These are phyloP conservation scores for Pelosia muscerda DNA, from an alignment of 2,888 invertebrate genomes.

Conservation along the genomic window DNA sequence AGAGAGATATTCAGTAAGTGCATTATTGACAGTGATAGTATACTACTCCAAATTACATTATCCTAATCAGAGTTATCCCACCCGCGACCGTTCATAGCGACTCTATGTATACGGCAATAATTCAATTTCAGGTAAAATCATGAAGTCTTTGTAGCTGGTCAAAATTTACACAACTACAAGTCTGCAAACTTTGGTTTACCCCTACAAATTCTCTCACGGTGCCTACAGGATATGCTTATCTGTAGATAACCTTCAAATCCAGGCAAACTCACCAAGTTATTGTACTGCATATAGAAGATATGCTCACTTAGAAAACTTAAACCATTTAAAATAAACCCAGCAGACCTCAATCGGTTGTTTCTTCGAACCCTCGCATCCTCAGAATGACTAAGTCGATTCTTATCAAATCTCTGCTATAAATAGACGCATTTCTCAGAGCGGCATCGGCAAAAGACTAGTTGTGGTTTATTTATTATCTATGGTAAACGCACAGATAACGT, in stretches of 20 bases:
- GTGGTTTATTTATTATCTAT: slow-evolving; percentile 48
- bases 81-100: no score
- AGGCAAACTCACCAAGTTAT: not conserved
- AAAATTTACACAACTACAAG: no score
- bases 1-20: no score
- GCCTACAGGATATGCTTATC: not conserved
- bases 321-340: slow-evolving; percentile 14
- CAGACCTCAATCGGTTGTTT: slow-evolving; percentile 39
- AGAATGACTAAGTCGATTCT: slow-evolving; percentile 51
- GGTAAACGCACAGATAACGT: slow-evolving; percentile 47
- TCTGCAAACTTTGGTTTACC: no score
- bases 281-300: not conserved
- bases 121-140: no score
- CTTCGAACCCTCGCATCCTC: slow-evolving; percentile 25
- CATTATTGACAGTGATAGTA: no score
- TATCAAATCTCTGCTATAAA: slow-evolving; percentile 48
- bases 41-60: no score
- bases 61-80: no score
- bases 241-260: not conserved
- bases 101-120: no score
- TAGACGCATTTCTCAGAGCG: slow-evolving; percentile 48
- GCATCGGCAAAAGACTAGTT: slow-evolving; percentile 41
- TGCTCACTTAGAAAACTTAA: slow-evolving; percentile 12
- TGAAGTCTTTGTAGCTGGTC: no score
- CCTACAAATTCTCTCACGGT: not conserved